Base-by-base conservation (phyloP, 2,888 invertebrate genomes). In the Ophonus ardosiacus region DNA sequence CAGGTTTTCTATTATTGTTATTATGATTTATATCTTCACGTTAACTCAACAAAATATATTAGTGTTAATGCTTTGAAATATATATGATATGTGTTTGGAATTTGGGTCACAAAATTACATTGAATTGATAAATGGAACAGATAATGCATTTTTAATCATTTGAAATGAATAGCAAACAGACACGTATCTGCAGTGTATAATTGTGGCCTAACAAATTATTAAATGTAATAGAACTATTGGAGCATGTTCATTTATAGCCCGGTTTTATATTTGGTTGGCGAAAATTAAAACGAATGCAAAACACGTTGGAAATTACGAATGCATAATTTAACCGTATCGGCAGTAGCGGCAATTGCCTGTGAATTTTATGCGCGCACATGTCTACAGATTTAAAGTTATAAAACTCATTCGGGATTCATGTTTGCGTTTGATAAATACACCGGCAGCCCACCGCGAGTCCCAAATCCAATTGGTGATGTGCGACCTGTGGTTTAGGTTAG, bases 341-440 rank as follows among this genome's bases (percentile, higher is more conserved):
- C 78, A 78, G 57, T 24, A 7, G 15, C 38, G 68, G 17, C 68
- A 68, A 68, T 68, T 68, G 68, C 68, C 68, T 68, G 68, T 68
- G 61, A 80, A 80, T 80, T 61, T 80, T 81, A 81, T 81, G 81
- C 81, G 81, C 38, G 61, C 81, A 63, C 81, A 81, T 81, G 81
- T 81, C 40, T 61, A 61, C 63, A 63, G 81, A 63, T 81, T 81
- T 81, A 81, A 81, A 63, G 81, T 81, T 81, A 81, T 65, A 63
- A 81, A 81, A 81, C 81, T 81, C 81, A 63, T 81, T 81, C 40
- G 43, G 63, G 43, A 63, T 61, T 63, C 81, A 63, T 81, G 81
- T 81, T 81, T 81, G 81, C 43, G 81, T 81, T 81, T 81, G 81
- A 81, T 81, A 81, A 81, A 81, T 81, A 81, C 43, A 81, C 76